Evolutionary conservation across 2,113 vertebrate genomes (phyloP).

Genomic region (Barnardius zonarius): DNA sequence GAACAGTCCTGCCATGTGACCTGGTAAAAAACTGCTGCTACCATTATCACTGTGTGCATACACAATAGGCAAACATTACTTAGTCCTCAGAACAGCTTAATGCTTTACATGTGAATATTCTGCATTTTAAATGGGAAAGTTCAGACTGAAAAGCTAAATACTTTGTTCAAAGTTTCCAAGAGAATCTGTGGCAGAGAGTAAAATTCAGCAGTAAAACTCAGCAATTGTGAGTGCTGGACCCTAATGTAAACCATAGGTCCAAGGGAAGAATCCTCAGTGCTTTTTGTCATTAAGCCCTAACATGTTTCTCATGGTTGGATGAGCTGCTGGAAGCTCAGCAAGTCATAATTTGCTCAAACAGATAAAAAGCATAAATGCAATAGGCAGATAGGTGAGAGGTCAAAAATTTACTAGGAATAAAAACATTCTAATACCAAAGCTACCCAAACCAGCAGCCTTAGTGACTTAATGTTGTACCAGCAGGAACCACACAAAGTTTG

Average conservation of each 20-base stretch:
- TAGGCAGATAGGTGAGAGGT: neutral
- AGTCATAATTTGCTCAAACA: neutral
- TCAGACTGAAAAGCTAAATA: neutral
- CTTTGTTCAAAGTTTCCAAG: neutral
- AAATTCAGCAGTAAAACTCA: slow-evolving; percentile 17
- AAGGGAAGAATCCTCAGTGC: neutral
- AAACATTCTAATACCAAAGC: neutral
- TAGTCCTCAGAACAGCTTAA: neutral
- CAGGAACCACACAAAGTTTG: neutral
- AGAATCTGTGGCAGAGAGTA: neutral
- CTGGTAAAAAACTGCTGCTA: neutral
- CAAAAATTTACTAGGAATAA: neutral
- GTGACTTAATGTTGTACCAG: neutral
- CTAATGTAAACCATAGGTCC: neutral
- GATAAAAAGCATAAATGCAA: neutral
- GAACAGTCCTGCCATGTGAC: neutral
- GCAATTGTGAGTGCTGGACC: neutral
- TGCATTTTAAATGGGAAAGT: neutral
- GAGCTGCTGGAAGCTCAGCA: neutral
- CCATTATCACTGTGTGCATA: neutral
- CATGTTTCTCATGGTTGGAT: neutral
- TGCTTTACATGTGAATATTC: neutral
- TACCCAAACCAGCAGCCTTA: neutral
- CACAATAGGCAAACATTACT: neutral
- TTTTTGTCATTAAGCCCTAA: neutral